These are phyloP conservation scores for Taenioides sp. DNA, from an alignment of 2,797 vertebrate genomes.

Conservation along the genomic window DNA sequence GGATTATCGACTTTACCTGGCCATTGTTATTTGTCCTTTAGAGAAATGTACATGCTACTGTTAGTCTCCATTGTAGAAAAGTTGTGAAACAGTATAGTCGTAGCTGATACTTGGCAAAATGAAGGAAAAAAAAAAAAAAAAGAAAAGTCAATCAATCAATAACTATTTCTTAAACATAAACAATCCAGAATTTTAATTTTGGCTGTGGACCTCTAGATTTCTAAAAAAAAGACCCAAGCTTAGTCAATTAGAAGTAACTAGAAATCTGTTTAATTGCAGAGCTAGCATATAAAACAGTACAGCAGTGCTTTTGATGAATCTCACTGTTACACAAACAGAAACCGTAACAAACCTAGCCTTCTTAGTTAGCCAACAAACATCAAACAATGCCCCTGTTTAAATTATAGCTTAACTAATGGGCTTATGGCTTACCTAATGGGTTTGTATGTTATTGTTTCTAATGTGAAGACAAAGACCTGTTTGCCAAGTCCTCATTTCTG, in stretches of 20 bases:
- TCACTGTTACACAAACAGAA: not conserved
- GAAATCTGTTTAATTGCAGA: too few species aligned
- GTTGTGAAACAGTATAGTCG: not conserved
- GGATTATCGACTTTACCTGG: slow-evolving; percentile 27
- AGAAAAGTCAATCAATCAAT: too few species aligned
- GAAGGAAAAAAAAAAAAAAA: too few species aligned
- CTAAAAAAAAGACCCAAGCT: too few species aligned
- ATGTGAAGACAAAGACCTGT: not conserved
- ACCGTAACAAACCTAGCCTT: not conserved
- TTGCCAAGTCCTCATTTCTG: not conserved
- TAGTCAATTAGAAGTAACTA: too few species aligned
- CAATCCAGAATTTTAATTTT: too few species aligned
- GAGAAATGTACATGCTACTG: slow-evolving; percentile 3
- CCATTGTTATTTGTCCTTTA: slow-evolving; percentile 2
- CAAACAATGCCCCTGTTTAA: not conserved
- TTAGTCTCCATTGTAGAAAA: not conserved
- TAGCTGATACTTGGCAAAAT: too few species aligned
- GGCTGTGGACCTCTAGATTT: too few species aligned
- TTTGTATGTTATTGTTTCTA: not conserved
- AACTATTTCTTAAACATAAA: too few species aligned
- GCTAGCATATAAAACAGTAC: too few species aligned
- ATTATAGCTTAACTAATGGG: not conserved
- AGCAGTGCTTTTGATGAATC: too few species aligned
- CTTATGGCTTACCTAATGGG: not conserved
- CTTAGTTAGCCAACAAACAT: not conserved